Conservation (phyloP, 2,113 vertebrate genomes). For the Reinhardtius hippoglossoides region DNA sequence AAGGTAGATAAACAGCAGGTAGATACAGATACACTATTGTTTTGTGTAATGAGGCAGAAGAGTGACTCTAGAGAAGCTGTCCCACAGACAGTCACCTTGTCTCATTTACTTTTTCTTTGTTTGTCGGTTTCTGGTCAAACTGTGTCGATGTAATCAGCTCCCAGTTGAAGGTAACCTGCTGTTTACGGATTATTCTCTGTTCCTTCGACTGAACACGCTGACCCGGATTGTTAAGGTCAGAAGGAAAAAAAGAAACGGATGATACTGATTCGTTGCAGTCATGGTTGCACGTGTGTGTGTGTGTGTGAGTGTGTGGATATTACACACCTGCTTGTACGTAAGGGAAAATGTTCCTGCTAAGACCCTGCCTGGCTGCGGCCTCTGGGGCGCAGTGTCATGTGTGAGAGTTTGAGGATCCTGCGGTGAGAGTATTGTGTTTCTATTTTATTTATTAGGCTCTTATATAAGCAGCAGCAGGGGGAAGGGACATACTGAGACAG, state of each 20-base stretch:
- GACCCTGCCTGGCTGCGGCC: conserved; percentile 38
- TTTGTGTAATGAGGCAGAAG: conserved; percentile 1
- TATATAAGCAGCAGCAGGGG: conserved; percentile 76
- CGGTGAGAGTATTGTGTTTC: conserved; percentile 75
- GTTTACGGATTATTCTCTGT: conserved; percentile 69
- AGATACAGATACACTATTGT: neutral
- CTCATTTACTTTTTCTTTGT: conserved; percentile 10
- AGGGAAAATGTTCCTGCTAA: conserved; percentile 57
- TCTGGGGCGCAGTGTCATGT: conserved; percentile 51
- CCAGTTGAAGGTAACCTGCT: conserved; percentile 67
- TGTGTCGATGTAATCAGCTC: conserved; percentile 53
- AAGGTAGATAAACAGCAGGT: neutral
- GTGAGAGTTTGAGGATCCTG: conserved; percentile 61
- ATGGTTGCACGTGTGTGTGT: neutral
- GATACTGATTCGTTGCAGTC: conserved; percentile 30
- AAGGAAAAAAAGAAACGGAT: conserved; percentile 21
- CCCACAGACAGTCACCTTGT: conserved; percentile 9
- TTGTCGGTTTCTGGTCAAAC: conserved; percentile 41
- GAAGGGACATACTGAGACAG: conserved; percentile 51
- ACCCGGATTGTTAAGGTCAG: conserved; percentile 70
- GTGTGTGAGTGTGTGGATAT: conserved; percentile 19
- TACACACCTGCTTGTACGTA: conserved; percentile 48
- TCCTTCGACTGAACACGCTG: conserved; percentile 67
- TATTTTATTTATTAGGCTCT: conserved; percentile 77
- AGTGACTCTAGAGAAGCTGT: conserved; percentile 12